These are phyloP conservation scores for Gadopsis marmoratus DNA, from an alignment of 2,797 vertebrate genomes.

Conservation along the genomic window DNA sequence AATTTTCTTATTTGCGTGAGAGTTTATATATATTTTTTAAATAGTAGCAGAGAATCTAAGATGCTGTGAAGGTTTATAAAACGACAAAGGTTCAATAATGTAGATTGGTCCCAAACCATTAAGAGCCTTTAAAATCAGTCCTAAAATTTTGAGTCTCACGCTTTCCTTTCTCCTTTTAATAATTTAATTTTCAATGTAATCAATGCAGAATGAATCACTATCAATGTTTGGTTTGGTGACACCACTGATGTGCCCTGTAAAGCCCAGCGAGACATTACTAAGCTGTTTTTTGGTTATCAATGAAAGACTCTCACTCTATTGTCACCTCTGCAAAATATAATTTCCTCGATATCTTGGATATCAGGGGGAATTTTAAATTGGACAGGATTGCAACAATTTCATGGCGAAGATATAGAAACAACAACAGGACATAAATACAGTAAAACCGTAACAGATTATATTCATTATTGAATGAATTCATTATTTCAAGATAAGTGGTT, in stretches of 20 bases:
- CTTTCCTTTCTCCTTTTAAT: conserved; percentile 15
- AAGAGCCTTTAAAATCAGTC: too few relatives aligned
- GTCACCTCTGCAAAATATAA: background rate
- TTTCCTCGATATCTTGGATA: background rate
- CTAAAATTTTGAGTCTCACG: background rate
- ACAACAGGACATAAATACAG: background rate
- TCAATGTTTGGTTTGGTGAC: background rate
- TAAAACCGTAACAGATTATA: background rate
- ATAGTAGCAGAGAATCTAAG: too few relatives aligned
- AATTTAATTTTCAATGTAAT: conserved; percentile 1
- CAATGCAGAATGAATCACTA: background rate
- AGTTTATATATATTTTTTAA: too few relatives aligned
- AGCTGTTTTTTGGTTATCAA: background rate
- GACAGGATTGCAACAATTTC: background rate
- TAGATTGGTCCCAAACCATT: too few relatives aligned
- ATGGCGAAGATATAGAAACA: background rate
- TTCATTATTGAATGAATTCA: background rate
- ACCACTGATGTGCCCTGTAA: background rate
- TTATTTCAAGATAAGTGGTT: background rate
- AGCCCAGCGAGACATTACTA: background rate
- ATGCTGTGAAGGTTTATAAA: too few relatives aligned
- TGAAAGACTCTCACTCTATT: background rate
- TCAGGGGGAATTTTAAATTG: background rate
- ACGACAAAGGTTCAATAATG: too few relatives aligned
- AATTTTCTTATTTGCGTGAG: too few relatives aligned